Evolutionary conservation across 2,797 vertebrate species (phyloP), one percentile per base, ranked within the genome.

Genomic region (Eulemur coronatus): DNA sequence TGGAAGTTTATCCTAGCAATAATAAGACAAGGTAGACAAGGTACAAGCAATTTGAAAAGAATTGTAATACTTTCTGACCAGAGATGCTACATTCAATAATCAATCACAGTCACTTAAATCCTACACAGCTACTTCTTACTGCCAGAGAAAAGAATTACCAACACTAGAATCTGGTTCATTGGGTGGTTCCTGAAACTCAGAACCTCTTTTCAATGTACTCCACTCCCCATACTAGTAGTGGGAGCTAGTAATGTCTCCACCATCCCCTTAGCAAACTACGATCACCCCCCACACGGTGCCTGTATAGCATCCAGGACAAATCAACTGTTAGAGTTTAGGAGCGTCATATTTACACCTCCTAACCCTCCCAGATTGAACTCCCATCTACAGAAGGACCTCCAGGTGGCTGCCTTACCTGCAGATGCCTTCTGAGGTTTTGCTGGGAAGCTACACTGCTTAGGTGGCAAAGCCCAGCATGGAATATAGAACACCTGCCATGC

Each of bases 1-100:
- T 89, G 89, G 97, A 97, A 98, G 97, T 59, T 97, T 96, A 97
- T 97, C 82, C 97, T 96, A 95, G 93, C 92, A 98, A 97, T 92
- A 95, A 98, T 48, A 84, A 75, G 75, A 33, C 20, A 82, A 41
- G 50, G 63, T 35, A 75, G 73, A 33, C 30, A 82, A 35, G 43
- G 63, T 43, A 0, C n/a, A 84, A 92, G n/a, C 33, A 90, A 57
- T 1, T 48, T 43, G 33, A 18, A 22, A 41, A 80, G 20, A 78
- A 79, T 0, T 2, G 30, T 26, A 46, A 5, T 26, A 88, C 41
- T 85, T 85, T 92, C 78, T 91, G 73, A 93, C 41, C 75, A 75
- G 50, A 67, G 61, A 70, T 22, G 15, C 65, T 30, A 75, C 35
- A 63, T 33, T 81, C 26, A 33, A n/a, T 59, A 48, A 55, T 17